Conservation (phyloP, 92 coral and sea anemone species). For the Isaurus tuberculatus region DNA sequence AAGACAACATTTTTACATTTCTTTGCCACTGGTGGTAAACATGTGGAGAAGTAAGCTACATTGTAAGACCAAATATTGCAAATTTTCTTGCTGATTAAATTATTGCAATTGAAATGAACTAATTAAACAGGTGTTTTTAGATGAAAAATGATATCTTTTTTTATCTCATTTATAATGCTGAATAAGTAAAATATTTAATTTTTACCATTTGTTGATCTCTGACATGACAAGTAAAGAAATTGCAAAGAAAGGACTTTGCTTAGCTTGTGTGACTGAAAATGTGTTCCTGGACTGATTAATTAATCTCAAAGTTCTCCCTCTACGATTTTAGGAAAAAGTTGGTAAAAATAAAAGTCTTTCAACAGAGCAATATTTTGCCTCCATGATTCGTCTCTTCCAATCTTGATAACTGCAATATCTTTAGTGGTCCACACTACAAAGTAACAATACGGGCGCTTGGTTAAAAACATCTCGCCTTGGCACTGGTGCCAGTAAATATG, state of each 20-base stretch:
- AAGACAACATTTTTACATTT: too few species aligned
- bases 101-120: constrained; percentile 4
- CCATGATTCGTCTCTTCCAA: constrained; percentile 22
- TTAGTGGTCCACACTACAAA: constrained; percentile 11
- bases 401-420: constrained; percentile 4
- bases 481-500: not conserved
- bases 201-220: not conserved
- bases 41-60: not conserved
- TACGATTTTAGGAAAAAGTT: not conserved
- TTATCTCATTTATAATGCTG: not conserved
- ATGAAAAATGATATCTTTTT: constrained; percentile 1
- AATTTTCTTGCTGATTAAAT: not conserved
- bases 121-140: not conserved
- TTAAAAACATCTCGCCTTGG: not conserved
- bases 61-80: not conserved
- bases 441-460: constrained; percentile 22
- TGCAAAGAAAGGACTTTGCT: constrained; percentile 3
- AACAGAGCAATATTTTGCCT: constrained; percentile 9
- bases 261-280: constrained; percentile 20
- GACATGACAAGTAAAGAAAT: not conserved
- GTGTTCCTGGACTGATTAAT: not conserved
- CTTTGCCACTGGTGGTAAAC: too few species aligned
- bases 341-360: not conserved
- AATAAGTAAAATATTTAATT: too few species aligned
- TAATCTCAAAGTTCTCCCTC: constrained; percentile 4